Percentiles rank a stretch among this genome's conserved stretches.
These are phyloP conservation scores for Oreochromis aureus DNA, from an alignment of 2,113 vertebrate genomes.

Conservation along the genomic window DNA sequence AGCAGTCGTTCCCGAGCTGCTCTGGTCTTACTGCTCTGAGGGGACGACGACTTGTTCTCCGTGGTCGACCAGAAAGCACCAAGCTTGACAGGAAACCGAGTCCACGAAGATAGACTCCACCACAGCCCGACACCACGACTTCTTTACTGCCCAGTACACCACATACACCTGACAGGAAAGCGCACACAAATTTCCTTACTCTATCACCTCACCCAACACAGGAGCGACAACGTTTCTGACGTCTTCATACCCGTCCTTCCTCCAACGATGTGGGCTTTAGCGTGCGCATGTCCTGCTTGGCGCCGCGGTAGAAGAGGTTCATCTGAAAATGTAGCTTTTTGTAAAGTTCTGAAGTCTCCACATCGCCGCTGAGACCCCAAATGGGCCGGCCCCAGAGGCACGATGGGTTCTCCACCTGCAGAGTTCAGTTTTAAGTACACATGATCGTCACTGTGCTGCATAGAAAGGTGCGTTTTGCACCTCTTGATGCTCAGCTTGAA, in stretches of 20 bases:
- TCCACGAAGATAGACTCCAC: constrained; percentile 54
- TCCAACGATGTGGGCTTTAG: constrained; percentile 41
- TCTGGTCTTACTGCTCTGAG: constrained; percentile 54
- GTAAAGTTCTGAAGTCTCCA: constrained; percentile 26
- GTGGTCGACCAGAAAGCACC: constrained; percentile 67
- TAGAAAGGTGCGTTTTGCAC: neutral
- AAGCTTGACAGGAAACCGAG: neutral
- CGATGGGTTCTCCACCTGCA: constrained; percentile 66
- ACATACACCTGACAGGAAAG: constrained; percentile 60
- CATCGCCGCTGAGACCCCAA: neutral
- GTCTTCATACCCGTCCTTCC: constrained; percentile 52
- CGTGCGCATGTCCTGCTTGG: constrained; percentile 21
- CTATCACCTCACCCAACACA: rapidly evolving
- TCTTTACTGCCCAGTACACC: constrained; percentile 54
- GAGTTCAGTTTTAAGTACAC: neutral
- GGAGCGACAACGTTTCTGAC: neutral
- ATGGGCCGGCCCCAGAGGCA: constrained; percentile 64
- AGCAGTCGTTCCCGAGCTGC: neutral
- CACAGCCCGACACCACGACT: constrained; percentile 69
- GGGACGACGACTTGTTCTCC: constrained; percentile 56
- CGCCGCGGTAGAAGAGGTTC: constrained; percentile 66
- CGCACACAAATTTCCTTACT: neutral
- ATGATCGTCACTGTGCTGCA: rapidly evolving
- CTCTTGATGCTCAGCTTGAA: neutral
- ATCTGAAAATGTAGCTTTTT: constrained; percentile 52